Evolutionary conservation across 2,888 invertebrate genomes (phyloP).

Genomic region (Conomelus anceps): DNA sequence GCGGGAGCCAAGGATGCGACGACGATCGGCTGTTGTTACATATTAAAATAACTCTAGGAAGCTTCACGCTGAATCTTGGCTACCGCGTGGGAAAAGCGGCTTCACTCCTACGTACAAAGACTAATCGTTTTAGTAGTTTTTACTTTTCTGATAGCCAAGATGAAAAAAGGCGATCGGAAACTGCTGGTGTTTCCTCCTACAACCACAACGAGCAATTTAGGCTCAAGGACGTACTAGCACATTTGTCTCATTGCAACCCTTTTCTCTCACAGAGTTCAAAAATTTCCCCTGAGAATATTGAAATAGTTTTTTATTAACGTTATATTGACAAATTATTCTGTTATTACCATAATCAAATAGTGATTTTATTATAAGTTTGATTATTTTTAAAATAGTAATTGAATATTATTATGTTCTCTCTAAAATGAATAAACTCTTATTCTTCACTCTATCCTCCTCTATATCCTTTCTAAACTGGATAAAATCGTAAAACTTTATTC

Average conservation of each 20-base stretch:
- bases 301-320: too few relatives aligned
- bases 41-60: conserved; percentile 7
- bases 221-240: neutral
- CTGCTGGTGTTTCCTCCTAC: neutral
- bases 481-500: too few relatives aligned
- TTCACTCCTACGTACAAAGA: conserved; percentile 6
- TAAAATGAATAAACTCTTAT: too few relatives aligned
- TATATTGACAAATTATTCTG: too few relatives aligned
- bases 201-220: neutral
- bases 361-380: too few relatives aligned
- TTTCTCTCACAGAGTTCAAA: neutral
- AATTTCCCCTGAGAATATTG: neutral
- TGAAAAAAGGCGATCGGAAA: neutral
- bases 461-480: too few relatives aligned
- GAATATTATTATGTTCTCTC: too few relatives aligned
- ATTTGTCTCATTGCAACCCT: neutral
- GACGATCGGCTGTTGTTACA: neutral
- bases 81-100: conserved; percentile 5
- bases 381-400: too few relatives aligned
- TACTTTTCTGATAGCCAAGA: conserved; percentile 9
- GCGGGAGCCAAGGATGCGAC: neutral
- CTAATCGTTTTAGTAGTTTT: conserved; percentile 7
- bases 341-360: too few relatives aligned
- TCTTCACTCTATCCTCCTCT: too few relatives aligned
- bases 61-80: conserved; percentile 4